Evolutionary conservation across 2,888 invertebrate species (phyloP), one percentile per base, ranked within the genome.

Genomic region (Volucella inanis): DNA sequence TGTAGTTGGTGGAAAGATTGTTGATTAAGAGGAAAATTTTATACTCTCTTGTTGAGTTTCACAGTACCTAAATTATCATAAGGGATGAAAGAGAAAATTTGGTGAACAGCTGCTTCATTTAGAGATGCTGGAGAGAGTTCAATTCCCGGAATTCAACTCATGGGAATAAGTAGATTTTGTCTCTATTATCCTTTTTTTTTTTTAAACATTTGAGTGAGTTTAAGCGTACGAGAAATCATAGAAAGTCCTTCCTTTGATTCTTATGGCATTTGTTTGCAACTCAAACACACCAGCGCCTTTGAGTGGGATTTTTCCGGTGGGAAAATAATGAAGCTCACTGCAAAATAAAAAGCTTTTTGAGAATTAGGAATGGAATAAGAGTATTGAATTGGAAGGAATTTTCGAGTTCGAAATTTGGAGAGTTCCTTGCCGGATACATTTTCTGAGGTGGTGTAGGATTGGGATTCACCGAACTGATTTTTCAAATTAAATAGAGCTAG

Each of bases 381-480:
- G 9, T 0, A 3, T 9, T 50, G 10, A 3, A 57, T 3, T 77
- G 70, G 62, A 65, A 72, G 8, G 18, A 6, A 0, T 38, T 22
- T 80, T 84, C 75, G 71, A 75, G n/a, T 1, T 75, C 71, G 80
- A 76, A 80, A 18, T 18, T 11, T 84, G 70, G 84, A 75, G 75
- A 80, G 49, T 52, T 78, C 70, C 31, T 2, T 49, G 41, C n/a
- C 72, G 67, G 47, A 67, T 83, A 61, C 62, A 67, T 74, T 72
- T 68, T 72, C 55, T 14, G 14, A 11, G n/a, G 39, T 67, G 41
- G 15, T 6, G 18, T 41, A 22, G 6, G 52, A 6, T 57, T 45
- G 45, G 55, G 45, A 47, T 15, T 57, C 39, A 57, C 55, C 55
- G n/a, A 8, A 18, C 38, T 3, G 38, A 45, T 62, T 15, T 45